Evolutionary conservation across 2,113 vertebrate species (phyloP), one percentile per base, ranked within the genome.

Genomic region (Calyptommatus sinebrachiatus): DNA sequence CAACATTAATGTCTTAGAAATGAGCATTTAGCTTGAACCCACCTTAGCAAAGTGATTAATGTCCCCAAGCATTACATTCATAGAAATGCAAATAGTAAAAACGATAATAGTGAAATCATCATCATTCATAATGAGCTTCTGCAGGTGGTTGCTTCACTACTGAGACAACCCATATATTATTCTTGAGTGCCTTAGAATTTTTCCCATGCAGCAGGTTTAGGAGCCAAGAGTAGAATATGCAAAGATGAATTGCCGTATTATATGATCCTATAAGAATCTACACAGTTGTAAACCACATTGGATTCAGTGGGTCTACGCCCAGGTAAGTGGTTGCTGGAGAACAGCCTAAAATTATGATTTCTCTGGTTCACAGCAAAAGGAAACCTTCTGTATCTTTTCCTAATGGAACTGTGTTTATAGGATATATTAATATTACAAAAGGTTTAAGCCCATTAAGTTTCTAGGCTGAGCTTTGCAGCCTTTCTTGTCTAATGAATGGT

Each of bases 341-440:
- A 24, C 31, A 62, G 53, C 6, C 73, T 61, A 61, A 71, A 74
- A 85, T 76, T 7, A 71, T 26, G 16, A 29, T 82, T 85, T 83
- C 8, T 66, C 20, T 73, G 11, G 26, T 11, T 85, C 31, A 75
- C 84, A 87, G 71, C 28, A 85, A 84, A 57, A 88, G 73, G n/a
- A 12, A 79, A 48, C 5, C n/a, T 88, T 90, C 75, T 76, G 48
- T 71, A 7, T 86, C 26, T 87, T 92, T 50, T 80, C 67, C 29
- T 86, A 88, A 89, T 82, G 78, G 82, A 88, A 81, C 29, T 75
- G 75, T 90, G 82, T 87, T 92, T 89, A 85, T 62, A 84, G 86
- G 89, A 79, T 66, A 79, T 88, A 86, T 90, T 85, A 89, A 87
- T 71, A 71, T 84, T 89, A 88, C 48, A 84, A 88, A 89, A 50